phyloP scores from a whole-genome alignment of 2,888 invertebrate species.

The Acrocyrtus sp. region DNA sequence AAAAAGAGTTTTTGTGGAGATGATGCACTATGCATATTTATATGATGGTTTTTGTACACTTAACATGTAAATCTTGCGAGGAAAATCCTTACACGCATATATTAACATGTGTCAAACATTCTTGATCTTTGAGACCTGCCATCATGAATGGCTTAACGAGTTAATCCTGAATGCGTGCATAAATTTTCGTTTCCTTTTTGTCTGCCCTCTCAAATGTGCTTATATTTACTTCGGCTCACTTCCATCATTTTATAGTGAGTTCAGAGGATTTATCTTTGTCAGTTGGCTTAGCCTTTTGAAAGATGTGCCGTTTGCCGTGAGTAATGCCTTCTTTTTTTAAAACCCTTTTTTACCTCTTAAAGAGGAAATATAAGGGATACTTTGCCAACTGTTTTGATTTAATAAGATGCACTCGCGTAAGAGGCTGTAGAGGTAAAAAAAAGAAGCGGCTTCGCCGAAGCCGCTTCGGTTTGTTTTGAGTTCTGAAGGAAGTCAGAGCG shows the following conservation, averaged over 20 bases:
- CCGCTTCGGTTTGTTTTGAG: too few relatives aligned
- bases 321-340: too few relatives aligned
- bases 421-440: too few relatives aligned
- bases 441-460: too few relatives aligned
- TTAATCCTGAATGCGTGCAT: conserved; percentile 58
- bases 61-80: conserved; percentile 32
- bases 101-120: conserved; percentile 52
- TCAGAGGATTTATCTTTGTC: conserved; percentile 39
- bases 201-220: background rate
- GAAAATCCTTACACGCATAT: conserved; percentile 41
- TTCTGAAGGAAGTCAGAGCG: too few relatives aligned
- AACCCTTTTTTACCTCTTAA: too few relatives aligned
- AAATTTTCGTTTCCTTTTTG: conserved; percentile 46
- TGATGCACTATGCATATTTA: too few relatives aligned
- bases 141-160: conserved; percentile 42
- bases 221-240: too few relatives aligned
- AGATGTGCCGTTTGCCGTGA: too few relatives aligned
- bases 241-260: too few relatives aligned
- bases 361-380: conserved; percentile 34
- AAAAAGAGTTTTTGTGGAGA: background rate
- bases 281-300: conserved; percentile 24
- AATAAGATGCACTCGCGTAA: conserved; percentile 40
- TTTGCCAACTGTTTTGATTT: conserved; percentile 15
- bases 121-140: conserved; percentile 51
- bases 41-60: background rate